Evolutionary conservation across 2,888 invertebrate species (phyloP).

Genomic region (Plagodis pulveraria): DNA sequence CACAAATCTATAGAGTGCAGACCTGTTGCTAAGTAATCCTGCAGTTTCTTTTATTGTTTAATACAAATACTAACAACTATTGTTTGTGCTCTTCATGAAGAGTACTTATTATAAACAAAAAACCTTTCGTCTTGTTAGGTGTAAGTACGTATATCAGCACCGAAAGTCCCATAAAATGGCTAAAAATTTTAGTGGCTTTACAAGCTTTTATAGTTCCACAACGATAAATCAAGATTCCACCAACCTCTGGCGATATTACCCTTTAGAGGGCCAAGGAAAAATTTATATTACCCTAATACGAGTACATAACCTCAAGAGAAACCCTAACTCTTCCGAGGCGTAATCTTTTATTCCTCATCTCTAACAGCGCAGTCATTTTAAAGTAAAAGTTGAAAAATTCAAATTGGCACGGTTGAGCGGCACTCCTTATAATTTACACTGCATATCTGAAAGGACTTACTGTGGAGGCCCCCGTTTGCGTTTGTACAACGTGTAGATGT

Average conservation of each 20-base stretch:
- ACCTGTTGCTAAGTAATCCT: no score
- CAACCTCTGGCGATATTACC: not conserved
- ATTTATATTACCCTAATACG: conserved; percentile 9
- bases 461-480: conserved; percentile 51
- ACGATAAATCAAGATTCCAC: conserved; percentile 20
- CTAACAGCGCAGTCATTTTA: conserved; percentile 60
- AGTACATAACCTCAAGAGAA: conserved; percentile 26
- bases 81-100: no score
- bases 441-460: conserved; percentile 57
- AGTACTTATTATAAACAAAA: no score
- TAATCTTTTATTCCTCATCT: conserved; percentile 47
- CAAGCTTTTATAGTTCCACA: no score
- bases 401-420: conserved; percentile 53
- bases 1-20: no score
- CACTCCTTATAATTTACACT: conserved; percentile 63
- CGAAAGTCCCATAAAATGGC: no score
- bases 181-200: no score
- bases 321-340: conserved; percentile 29
- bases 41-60: no score
- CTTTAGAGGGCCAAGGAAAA: not conserved
- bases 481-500: conserved; percentile 47
- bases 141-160: no score
- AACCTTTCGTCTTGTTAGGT: no score
- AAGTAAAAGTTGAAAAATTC: conserved; percentile 64
- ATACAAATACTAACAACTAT: no score